Evolutionary conservation across 2,888 invertebrate species (phyloP).

Genomic region (Tenodera sinensis): DNA sequence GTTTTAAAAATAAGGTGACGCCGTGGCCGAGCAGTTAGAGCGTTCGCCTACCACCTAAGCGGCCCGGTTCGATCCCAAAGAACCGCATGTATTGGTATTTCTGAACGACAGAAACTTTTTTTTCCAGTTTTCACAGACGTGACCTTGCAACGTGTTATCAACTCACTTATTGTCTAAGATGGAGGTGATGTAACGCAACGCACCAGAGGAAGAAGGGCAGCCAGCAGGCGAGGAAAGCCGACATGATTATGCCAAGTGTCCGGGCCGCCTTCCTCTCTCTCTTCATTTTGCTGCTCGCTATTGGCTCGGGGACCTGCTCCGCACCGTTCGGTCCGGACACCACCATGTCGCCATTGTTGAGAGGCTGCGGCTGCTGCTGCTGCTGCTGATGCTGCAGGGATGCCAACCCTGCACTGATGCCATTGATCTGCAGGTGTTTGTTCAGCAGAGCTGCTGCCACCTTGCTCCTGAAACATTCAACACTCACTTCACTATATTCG

Average conservation of each 20-base stretch:
- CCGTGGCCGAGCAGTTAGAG: too few species aligned
- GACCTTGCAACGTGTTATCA: too few species aligned
- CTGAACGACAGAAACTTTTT: too few species aligned
- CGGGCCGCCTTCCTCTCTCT: constrained; percentile 86
- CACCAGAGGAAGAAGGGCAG: constrained; percentile 93
- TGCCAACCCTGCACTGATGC: constrained; percentile 66
- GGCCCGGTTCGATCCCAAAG: too few species aligned
- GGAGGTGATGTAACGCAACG: too few species aligned
- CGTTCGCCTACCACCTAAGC: too few species aligned
- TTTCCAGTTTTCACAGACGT: too few species aligned
- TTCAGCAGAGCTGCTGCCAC: constrained; percentile 82
- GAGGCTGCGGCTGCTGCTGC: too few species aligned
- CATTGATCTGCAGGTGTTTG: constrained; percentile 87
- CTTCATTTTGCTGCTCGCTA: constrained; percentile 77
- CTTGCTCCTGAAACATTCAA: constrained; percentile 66
- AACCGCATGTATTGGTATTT: too few species aligned
- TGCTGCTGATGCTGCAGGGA: constrained; percentile 50
- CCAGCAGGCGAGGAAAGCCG: constrained; percentile 93
- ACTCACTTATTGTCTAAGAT: too few species aligned
- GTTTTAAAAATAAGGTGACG: too few species aligned
- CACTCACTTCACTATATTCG: background rate
- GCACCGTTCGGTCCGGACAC: constrained; percentile 48
- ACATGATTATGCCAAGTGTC: constrained; percentile 94
- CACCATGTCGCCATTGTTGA: constrained; percentile 38
- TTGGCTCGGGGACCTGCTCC: constrained; percentile 60